These are phyloP conservation scores for Sesamia inferens DNA, from an alignment of 2,888 invertebrate species.

Conservation along the genomic window DNA sequence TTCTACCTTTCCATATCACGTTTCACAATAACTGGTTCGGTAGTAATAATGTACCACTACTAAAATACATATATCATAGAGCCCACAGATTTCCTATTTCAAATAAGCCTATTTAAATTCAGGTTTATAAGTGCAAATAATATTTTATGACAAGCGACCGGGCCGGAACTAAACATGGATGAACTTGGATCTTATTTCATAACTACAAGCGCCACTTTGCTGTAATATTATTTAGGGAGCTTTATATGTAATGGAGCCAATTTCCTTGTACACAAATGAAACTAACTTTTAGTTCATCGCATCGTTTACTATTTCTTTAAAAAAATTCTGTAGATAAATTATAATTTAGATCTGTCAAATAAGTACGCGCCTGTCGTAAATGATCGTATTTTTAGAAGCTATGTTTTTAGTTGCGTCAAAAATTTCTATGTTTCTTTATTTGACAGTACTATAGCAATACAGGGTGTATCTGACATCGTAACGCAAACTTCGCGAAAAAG, in stretches of 20 bases:
- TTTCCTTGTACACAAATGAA: too few species aligned
- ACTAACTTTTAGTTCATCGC: too few species aligned
- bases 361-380: too few species aligned
- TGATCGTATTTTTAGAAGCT: too few species aligned
- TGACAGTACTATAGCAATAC: too few species aligned
- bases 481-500: too few species aligned
- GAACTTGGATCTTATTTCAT: slow-evolving; percentile 13
- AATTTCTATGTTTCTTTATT: too few species aligned
- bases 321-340: too few species aligned
- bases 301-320: too few species aligned
- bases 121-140: slow-evolving; percentile 5
- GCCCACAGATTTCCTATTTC: slow-evolving; percentile 15
- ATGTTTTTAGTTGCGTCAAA: too few species aligned
- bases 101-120: slow-evolving; percentile 33
- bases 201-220: background rate
- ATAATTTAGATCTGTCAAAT: too few species aligned
- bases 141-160: slow-evolving; percentile 11
- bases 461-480: too few species aligned
- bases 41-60: slow-evolving; percentile 1
- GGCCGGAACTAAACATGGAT: background rate
- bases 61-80: background rate
- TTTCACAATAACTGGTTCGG: slow-evolving; percentile 5
- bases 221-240: background rate
- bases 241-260: background rate
- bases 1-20: background rate